Base-by-base conservation (phyloP, 2,797 vertebrate species). In the Onychomys torridus region DNA sequence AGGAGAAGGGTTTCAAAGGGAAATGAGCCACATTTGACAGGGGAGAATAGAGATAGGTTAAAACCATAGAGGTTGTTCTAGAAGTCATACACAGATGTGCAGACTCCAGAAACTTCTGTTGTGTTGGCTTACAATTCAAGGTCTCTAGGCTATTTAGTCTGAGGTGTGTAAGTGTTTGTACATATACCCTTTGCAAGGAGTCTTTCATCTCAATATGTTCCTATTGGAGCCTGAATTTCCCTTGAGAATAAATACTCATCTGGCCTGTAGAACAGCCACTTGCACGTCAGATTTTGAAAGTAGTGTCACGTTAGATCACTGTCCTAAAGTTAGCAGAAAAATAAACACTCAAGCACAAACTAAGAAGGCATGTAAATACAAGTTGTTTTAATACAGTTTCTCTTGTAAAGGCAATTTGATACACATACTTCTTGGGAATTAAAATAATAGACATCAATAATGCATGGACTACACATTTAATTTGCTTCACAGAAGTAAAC, bases 381-480 rank as follows among this genome's bases (percentile, higher is more conserved):
- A 98, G 95, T 97, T 96, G 92, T 97, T 98, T 97, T 96, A 97
- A 98, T 95, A 98, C 76, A 95, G 96, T 98, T 98, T 90, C 98
- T 98, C 97, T 98, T 97, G 96, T 97, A 97, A 98, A 97, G 95
- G 96, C 97, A 98, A 98, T 98, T 98, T 96, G 94, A 98, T 97
- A 97, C 93, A 97, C 81, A 90, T 87, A 92, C 93, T 98, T 98
- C 97, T 98, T 97, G 97, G 97, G 96, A 97, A 98, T 98, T 97
- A 98, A 97, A 97, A 97, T 98, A 97, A 98, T 95, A 98, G 89
- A 98, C 97, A 97, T 97, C 97, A 98, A 98, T 97, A 98, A 98
- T 97, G 90, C 94, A 95, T 93, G 93, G 93, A 40, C 92, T 94
- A 88, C 71, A 85, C 91, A 98, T 97, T 98, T 97, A 98, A 95